phyloP scores from a whole-genome alignment of 2,113 vertebrate genomes.

The Zapornia atra region DNA sequence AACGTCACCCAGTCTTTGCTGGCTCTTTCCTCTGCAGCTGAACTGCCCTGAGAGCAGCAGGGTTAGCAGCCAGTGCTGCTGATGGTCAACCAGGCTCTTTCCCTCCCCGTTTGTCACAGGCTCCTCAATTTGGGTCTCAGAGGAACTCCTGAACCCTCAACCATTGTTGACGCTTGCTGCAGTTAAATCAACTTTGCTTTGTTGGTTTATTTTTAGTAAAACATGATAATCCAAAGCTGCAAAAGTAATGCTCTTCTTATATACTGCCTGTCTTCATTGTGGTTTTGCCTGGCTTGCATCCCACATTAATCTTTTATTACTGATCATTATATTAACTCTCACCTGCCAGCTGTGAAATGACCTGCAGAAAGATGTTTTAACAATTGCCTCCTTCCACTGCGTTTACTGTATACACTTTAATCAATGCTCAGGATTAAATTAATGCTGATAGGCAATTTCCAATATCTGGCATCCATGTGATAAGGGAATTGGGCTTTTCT shows the following conservation, averaged over 20 bases:
- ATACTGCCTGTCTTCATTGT: neutral
- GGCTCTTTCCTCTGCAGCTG: neutral
- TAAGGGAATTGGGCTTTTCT: slow-evolving; percentile 64
- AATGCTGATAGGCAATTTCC: slow-evolving; percentile 73
- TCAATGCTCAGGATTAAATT: slow-evolving; percentile 71
- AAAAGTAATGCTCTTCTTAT: neutral
- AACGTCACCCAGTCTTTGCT: neutral
- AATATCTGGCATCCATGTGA: slow-evolving; percentile 59
- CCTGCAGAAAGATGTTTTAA: slow-evolving; percentile 61
- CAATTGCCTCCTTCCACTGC: slow-evolving; percentile 45
- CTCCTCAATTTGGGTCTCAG: neutral
- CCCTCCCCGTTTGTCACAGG: neutral
- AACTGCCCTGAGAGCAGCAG: neutral
- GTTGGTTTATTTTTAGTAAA: slow-evolving; percentile 24
- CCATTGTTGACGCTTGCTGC: neutral
- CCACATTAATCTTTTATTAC: slow-evolving; percentile 65
- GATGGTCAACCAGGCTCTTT: neutral
- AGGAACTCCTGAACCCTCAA: neutral
- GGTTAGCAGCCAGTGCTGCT: neutral
- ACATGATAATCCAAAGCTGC: neutral
- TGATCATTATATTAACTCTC: slow-evolving; percentile 67
- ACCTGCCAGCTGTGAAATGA: slow-evolving; percentile 70
- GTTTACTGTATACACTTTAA: slow-evolving; percentile 65
- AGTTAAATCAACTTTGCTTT: neutral
- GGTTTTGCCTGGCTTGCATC: slow-evolving; percentile 51